Conservation (phyloP, 2,888 invertebrate genomes). For the Spodoptera picta region DNA sequence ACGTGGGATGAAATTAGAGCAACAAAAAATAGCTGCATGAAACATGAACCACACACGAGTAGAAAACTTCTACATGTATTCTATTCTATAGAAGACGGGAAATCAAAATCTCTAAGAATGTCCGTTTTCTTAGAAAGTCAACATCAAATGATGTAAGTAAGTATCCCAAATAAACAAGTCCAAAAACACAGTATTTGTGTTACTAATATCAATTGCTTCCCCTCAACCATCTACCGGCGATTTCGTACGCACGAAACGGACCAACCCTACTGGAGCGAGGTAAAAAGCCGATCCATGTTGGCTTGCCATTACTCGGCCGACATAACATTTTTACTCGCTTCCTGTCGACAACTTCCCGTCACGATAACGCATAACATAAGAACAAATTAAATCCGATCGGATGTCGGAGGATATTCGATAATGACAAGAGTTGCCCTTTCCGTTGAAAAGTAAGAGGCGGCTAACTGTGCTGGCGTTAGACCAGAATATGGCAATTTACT, state of each 20-base stretch:
- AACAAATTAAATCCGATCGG: conserved; percentile 73
- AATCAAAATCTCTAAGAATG: no score
- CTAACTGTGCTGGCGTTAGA: conserved; percentile 19
- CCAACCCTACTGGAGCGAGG: conserved; percentile 53
- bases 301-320: conserved; percentile 64
- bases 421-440: conserved; percentile 65
- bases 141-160: no score
- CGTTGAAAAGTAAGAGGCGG: conserved; percentile 57
- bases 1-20: conserved; percentile 12
- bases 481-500: conserved; percentile 1
- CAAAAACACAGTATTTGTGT: no score
- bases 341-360: conserved; percentile 74
- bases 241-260: conserved; percentile 8
- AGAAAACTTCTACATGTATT: no score
- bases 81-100: no score
- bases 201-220: no score
- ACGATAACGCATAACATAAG: conserved; percentile 72
- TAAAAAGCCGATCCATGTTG: conserved; percentile 56
- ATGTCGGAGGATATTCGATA: conserved; percentile 70
- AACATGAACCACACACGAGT: no score
- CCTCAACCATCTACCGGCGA: neutral
- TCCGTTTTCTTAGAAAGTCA: no score
- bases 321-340: conserved; percentile 73
- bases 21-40: no score
- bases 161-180: no score